Evolutionary conservation across 92 coral and sea anemone genomes (phyloP), one percentile per base, ranked within the genome.

Genomic region (Siderastrea radians): DNA sequence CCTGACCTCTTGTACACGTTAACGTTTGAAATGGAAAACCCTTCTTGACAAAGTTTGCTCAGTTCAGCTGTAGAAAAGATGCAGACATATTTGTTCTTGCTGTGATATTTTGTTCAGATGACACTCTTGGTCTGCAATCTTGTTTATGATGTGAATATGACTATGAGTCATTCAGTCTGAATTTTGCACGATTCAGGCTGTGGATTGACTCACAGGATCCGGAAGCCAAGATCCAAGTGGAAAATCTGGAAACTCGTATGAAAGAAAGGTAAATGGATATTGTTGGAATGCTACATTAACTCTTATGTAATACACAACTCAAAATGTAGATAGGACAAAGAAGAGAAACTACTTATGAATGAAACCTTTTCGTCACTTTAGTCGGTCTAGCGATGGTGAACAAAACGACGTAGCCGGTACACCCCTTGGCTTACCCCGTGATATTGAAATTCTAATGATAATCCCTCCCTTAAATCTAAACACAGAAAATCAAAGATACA

Each of bases 401-500:
- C 1, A 53, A 10, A 19, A 7, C 46, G 3, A 10, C 12, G 45
- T 19, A 19, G 6, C 48, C 82, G 44, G 68, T 77, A 11, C 70
- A 59, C 14, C 47, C 71, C 71, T 52, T 72, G 16, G 26, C 16
- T 16, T 19, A n/a, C 5, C 43, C 74, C 1, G 26, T 67, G 78
- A 82, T 82, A 82, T 82, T 82, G 86, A 55, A 43, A 54, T 81
- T 26, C 14, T 26, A 1, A 15, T 38, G 17, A 26, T 26, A 26
- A 2, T 45, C 7, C 26, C 48, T 57, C 3, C 16, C 11, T 5
- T 5, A 65, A 0, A 7, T 46, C 50, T 57, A 2, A 73, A 47
- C 19, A 1, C 50, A 17, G 52, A 46, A 58, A 70, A 8, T 57
- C 4, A 53, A 13, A 7, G 17, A 52, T 80, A 7, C 19, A 17